A percentile compares a stretch with the other conserved stretches of the same genome.
Evolutionary conservation across 2,797 vertebrate genomes (phyloP).

Genomic region (Danio jaintianensis): DNA sequence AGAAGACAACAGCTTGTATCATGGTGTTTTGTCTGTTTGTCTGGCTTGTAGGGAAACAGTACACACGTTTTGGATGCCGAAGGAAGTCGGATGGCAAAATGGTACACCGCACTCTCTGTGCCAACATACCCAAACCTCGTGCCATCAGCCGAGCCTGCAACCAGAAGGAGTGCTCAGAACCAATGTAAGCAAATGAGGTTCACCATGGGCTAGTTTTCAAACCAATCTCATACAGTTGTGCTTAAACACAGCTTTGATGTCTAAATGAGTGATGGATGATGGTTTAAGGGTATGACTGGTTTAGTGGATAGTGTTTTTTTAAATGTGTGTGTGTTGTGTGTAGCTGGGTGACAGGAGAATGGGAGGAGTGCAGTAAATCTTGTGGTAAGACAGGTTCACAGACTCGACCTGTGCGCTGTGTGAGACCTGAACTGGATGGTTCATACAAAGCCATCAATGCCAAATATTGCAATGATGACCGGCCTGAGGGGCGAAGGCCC

Average conservation of each 20-base stretch:
- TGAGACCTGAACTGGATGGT: constrained; percentile 82
- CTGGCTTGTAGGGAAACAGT: constrained; percentile 85
- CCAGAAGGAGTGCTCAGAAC: constrained; percentile 87
- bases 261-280: not conserved
- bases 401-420: constrained; percentile 86
- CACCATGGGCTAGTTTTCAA: not conserved
- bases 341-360: constrained; percentile 91
- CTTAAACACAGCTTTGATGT: not conserved
- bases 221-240: not conserved
- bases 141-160: constrained; percentile 93
- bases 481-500: constrained; percentile 86
- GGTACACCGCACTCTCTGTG: constrained; percentile 90
- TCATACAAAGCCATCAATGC: constrained; percentile 84
- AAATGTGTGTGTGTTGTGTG: not conserved
- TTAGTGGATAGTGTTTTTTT: not conserved
- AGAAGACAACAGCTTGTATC: constrained; percentile 23
- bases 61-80: constrained; percentile 95
- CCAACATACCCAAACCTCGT: constrained; percentile 86
- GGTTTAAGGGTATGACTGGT: not conserved
- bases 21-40: constrained; percentile 27
- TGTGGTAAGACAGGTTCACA: constrained; percentile 91
- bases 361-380: constrained; percentile 90
- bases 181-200: constrained; percentile 73
- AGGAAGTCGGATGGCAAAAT: constrained; percentile 92
- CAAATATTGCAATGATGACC: constrained; percentile 85